phyloP scores from a whole-genome alignment of 2,113 vertebrate genomes.

The Nansenia antarctica region DNA sequence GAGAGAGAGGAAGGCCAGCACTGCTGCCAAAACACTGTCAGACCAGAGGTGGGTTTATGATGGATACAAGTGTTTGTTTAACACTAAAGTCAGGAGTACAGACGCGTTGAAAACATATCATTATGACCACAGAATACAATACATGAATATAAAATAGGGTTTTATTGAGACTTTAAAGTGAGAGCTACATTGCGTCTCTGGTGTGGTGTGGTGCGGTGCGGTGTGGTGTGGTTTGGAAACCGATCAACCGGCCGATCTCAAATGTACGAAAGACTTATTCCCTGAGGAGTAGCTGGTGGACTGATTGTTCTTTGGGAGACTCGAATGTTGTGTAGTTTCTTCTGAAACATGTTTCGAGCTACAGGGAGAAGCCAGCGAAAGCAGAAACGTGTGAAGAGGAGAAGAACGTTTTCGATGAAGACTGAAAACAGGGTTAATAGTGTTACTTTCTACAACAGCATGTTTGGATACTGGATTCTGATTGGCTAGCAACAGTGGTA shows the following conservation, averaged over 20 bases:
- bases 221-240: slow-evolving; percentile 1
- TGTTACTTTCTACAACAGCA: too few relatives aligned
- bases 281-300: too few relatives aligned
- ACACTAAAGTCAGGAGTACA: slow-evolving; percentile 13
- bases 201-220: slow-evolving; percentile 27
- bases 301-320: background rate
- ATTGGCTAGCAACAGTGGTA: too few relatives aligned
- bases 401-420: background rate
- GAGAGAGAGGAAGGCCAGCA: slow-evolving; percentile 12
- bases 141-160: slow-evolving; percentile 25
- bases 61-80: slow-evolving; percentile 12
- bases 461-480: too few relatives aligned
- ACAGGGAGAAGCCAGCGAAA: background rate
- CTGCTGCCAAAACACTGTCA: slow-evolving; percentile 16
- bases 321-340: background rate
- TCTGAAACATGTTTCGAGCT: background rate
- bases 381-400: background rate
- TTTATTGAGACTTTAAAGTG: slow-evolving; percentile 43
- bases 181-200: slow-evolving; percentile 27
- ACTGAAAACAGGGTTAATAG: too few relatives aligned
- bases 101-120: slow-evolving; percentile 46
- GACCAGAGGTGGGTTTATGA: slow-evolving; percentile 23
- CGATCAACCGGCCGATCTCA: too few relatives aligned
- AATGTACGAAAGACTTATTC: slow-evolving; percentile 32
- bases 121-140: slow-evolving; percentile 36